Base-by-base conservation (phyloP, 2,888 invertebrate genomes). In the Melipona beecheii region DNA sequence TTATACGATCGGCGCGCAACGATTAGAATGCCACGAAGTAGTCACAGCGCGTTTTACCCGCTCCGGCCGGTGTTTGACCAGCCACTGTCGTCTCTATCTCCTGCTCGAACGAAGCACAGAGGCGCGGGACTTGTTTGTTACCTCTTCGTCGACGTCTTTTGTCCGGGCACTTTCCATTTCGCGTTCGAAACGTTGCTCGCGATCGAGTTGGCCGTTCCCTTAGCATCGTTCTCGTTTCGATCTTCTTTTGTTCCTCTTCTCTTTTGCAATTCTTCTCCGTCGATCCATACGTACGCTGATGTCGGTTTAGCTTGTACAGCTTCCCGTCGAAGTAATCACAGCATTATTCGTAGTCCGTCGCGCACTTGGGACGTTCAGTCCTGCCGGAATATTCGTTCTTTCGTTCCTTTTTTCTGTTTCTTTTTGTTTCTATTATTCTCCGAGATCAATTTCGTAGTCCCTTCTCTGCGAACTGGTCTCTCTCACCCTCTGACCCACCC, bases 31-130 rank as follows among this genome's bases (percentile, higher is more conserved):
- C 74, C 86, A 78, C 87, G 89, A 90, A 89, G 90, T 90, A 90
- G 91, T 92, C 90, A 90, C 91, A 92, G 90, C 91, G 90, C 91
- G 87, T 89, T 90, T 87, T 87, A 73, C 72, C 74, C 73, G 74
- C 31, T 64, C 82, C 71, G 65, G 72, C 21, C 74, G 24, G 77
- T 9, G 43, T 68, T 76, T 75, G 85, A 85, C 87, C 81, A 50
- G 81, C 66, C 66, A 73, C 68, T 27, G 84, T 81, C 78, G 84
- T 81, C 78, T 58, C n/a, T 76, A 75, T 71, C 85, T 27, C 75
- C 4, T 70, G 24, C n/a, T 49, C 49, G 68, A 43, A 69, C 66
- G 78, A 70, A 49, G 60, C 52, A 52, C 73, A 21, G 24, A 75
- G 58, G 60, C 50, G 31, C 75, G 52, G 52, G 24, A 62, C 68